Percentiles rank a stretch among this genome's conserved stretches.
These are phyloP conservation scores for Nothobranchius kuhntae DNA, from an alignment of 2,113 vertebrate genomes.

Conservation along the genomic window DNA sequence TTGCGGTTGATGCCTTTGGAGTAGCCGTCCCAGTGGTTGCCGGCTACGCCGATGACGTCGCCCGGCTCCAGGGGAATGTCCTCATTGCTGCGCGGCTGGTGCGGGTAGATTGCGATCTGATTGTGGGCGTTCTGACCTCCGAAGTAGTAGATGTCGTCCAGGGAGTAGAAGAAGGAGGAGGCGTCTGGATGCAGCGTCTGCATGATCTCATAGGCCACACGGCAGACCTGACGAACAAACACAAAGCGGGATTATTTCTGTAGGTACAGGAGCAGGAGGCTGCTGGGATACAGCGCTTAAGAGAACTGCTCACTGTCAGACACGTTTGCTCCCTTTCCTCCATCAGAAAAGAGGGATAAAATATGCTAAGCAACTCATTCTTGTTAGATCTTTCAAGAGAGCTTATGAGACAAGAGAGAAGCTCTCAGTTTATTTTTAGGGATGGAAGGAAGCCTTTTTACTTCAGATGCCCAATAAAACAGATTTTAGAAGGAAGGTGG, in stretches of 20 bases:
- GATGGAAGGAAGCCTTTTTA: conserved; percentile 19
- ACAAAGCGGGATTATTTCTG: conserved; percentile 16
- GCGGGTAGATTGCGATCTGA: conserved; percentile 93
- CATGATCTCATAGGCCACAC: conserved; percentile 99
- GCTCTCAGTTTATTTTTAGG: conserved; percentile 29
- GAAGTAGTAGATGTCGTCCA: conserved; percentile 99
- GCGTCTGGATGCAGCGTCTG: conserved; percentile 97
- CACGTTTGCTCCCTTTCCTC: conserved; percentile 2
- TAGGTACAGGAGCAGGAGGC: not conserved
- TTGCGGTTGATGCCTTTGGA: conserved; percentile 98
- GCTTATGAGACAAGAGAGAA: conserved; percentile 34
- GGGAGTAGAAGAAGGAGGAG: conserved; percentile 93
- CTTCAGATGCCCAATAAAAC: conserved; percentile 7
- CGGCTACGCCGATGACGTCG: conserved; percentile 94
- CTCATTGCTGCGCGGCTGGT: conserved; percentile 88
- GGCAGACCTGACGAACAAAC: conserved; percentile 85
- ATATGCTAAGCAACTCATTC: conserved; percentile 24
- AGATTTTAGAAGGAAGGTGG: conserved; percentile 5
- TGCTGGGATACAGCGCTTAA: not conserved
- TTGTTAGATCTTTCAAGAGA: conserved; percentile 25
- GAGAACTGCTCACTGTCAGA: conserved; percentile 1
- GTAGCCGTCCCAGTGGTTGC: conserved; percentile 98
- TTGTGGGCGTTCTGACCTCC: conserved; percentile 98
- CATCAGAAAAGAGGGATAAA: conserved; percentile 21
- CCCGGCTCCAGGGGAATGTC: conserved; percentile 96